These are phyloP conservation scores for Fragum sueziense DNA, from an alignment of 2,888 invertebrate genomes.

Conservation along the genomic window DNA sequence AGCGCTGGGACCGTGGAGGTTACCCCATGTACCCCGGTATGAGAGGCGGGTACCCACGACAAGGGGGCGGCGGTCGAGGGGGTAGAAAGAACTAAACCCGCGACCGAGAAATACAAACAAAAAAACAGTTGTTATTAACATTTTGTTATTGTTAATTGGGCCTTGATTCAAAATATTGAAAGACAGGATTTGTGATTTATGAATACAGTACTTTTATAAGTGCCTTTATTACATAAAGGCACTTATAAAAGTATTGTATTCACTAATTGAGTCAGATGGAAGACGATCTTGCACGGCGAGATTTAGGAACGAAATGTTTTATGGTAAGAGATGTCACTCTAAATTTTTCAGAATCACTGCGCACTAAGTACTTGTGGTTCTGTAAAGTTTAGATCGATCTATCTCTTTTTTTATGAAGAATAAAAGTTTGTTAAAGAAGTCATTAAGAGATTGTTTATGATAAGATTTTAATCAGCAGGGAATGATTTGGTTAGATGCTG, in stretches of 20 bases:
- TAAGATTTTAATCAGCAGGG: neutral
- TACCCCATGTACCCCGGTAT: slow-evolving; percentile 19
- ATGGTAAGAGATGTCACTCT: too few species aligned
- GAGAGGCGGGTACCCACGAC: neutral
- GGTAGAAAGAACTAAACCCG: neutral
- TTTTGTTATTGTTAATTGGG: slow-evolving; percentile 26
- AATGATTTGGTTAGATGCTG: neutral
- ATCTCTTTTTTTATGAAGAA: neutral
- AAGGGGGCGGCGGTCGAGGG: neutral
- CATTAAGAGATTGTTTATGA: neutral
- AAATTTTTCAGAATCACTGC: neutral
- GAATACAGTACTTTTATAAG: too few species aligned
- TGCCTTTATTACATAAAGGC: too few species aligned
- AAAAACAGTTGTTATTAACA: slow-evolving; percentile 15
- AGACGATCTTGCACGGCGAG: too few species aligned
- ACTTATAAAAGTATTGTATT: too few species aligned
- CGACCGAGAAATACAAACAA: neutral
- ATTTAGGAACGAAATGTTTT: too few species aligned
- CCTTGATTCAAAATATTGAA: slow-evolving; percentile 26
- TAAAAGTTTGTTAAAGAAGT: neutral
- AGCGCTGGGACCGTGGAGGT: slow-evolving; percentile 8
- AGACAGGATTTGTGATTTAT: too few species aligned
- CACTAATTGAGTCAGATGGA: too few species aligned
- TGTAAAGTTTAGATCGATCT: neutral
- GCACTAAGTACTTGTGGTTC: neutral